A percentile compares a stretch with the other conserved stretches of the same genome.
Conservation (phyloP, 2,113 vertebrate genomes). For the Lycocorax pyrrhopterus region DNA sequence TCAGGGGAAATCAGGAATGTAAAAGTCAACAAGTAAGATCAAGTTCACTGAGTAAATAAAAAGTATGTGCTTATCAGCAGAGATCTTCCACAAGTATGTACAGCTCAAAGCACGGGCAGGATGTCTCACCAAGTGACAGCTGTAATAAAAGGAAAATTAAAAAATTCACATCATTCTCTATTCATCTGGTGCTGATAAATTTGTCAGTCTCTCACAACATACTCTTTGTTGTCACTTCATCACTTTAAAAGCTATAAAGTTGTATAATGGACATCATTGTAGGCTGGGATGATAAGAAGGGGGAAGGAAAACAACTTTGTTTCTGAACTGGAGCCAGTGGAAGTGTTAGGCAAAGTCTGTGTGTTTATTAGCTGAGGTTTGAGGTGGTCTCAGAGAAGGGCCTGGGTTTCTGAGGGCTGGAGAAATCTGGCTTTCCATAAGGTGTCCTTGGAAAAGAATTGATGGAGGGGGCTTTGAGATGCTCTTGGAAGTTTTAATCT, state of each 20-base stretch:
- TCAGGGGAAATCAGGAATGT: slow-evolving; percentile 7
- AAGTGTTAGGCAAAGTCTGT: background rate
- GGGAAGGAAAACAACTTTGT: background rate
- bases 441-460: background rate
- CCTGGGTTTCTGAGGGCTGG: background rate
- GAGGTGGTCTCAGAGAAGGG: background rate
- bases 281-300: background rate
- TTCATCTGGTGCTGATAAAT: slow-evolving; percentile 15
- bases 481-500: background rate
- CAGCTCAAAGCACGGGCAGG: background rate
- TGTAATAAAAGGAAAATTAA: background rate
- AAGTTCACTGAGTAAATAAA: slow-evolving; percentile 26
- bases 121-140: slow-evolving; percentile 10
- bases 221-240: slow-evolving; percentile 18
- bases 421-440: background rate
- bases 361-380: background rate
- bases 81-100: slow-evolving; percentile 2
- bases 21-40: slow-evolving; percentile 18
- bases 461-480: background rate
- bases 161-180: background rate
- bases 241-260: background rate
- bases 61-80: slow-evolving; percentile 33
- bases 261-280: background rate
- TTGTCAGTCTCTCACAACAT: slow-evolving; percentile 8
- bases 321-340: background rate